A percentile compares a stretch with the other conserved stretches of the same genome.
Evolutionary conservation across 2,888 invertebrate genomes (phyloP).

Genomic region (Deilephila porcellus): DNA sequence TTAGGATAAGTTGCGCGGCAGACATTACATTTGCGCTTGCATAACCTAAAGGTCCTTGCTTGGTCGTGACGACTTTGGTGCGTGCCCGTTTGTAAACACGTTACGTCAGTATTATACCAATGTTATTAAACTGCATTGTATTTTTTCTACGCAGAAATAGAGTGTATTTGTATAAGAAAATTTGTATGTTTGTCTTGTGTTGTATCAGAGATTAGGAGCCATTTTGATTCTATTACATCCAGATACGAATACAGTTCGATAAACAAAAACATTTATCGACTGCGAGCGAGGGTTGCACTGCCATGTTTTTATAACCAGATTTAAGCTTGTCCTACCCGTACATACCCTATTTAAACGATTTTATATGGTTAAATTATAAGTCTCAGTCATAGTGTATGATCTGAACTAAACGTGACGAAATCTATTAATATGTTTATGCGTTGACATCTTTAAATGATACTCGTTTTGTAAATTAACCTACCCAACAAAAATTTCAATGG

Average conservation of each 20-base stretch:
- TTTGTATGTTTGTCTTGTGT: too few relatives aligned
- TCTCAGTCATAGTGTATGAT: background rate
- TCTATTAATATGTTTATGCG: background rate
- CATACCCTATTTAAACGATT: too few relatives aligned
- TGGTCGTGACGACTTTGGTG: slow-evolving; percentile 44
- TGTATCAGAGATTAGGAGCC: too few relatives aligned
- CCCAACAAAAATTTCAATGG: background rate
- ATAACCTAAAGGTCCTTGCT: slow-evolving; percentile 55
- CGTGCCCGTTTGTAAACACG: slow-evolving; percentile 47
- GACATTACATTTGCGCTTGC: slow-evolving; percentile 55
- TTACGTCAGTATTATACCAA: slow-evolving; percentile 36
- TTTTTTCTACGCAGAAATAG: too few relatives aligned
- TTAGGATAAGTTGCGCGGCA: slow-evolving; percentile 40
- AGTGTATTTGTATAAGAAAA: too few relatives aligned
- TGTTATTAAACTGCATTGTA: too few relatives aligned
- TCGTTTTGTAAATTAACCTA: slow-evolving; percentile 9
- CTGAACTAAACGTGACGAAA: background rate
- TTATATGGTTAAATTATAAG: background rate
- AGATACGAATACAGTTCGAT: too few relatives aligned
- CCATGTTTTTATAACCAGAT: too few relatives aligned
- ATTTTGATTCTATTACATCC: too few relatives aligned
- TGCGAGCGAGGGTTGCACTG: too few relatives aligned
- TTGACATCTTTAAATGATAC: background rate
- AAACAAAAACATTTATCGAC: too few relatives aligned
- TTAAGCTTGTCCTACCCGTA: too few relatives aligned